phyloP scores from a whole-genome alignment of 2,113 vertebrate species.

The Peromyscus maniculatus region DNA sequence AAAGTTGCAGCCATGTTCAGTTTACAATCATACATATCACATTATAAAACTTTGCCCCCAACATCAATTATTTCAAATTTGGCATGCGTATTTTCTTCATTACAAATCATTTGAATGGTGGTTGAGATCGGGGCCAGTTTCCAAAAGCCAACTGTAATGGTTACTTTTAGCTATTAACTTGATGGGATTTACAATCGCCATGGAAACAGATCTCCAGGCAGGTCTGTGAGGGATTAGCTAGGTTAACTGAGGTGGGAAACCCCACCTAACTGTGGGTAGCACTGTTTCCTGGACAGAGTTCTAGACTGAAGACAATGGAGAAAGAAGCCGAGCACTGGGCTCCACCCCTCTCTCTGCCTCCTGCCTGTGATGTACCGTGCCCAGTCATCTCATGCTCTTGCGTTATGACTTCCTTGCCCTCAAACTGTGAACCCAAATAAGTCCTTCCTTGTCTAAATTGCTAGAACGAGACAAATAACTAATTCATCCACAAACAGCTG shows the following conservation, averaged over 20 bases:
- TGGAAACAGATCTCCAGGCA: neutral
- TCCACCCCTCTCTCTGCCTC: neutral
- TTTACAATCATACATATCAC: neutral
- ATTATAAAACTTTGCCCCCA: conserved; percentile 7
- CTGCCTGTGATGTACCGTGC: neutral
- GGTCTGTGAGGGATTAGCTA: neutral
- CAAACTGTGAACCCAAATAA: neutral
- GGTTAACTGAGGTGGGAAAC: neutral
- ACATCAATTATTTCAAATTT: neutral
- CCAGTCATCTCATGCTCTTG: neutral
- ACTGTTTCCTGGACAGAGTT: neutral
- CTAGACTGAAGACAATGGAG: neutral
- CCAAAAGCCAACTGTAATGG: neutral
- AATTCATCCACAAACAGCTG: neutral
- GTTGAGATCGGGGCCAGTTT: neutral
- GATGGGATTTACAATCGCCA: neutral
- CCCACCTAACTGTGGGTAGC: neutral
- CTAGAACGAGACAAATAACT: neutral
- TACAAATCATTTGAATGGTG: neutral
- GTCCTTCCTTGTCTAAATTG: neutral
- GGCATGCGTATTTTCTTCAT: neutral
- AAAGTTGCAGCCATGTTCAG: neutral
- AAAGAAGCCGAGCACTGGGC: no score
- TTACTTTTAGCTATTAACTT: neutral
- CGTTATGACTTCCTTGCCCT: neutral